Evolutionary conservation across 2,113 vertebrate genomes (phyloP), one percentile per base, ranked within the genome.

Genomic region (Corythornis cristatus): DNA sequence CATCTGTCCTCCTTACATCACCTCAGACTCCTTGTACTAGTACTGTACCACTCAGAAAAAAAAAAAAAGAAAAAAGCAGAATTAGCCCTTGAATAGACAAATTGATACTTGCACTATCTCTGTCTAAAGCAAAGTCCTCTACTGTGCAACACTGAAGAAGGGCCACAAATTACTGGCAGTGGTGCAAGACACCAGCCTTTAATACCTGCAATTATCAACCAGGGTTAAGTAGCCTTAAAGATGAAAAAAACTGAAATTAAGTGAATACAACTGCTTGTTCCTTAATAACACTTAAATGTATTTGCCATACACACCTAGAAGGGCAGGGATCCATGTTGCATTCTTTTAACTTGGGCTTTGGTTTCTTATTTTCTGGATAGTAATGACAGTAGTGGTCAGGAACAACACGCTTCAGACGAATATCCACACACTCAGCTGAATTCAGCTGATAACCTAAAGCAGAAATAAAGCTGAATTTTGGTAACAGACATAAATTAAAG

Each of bases 251-350:
- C 1, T n/a, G 2, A 57, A 81, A 84, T 58, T 7, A 71, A 61
- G 12, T 23, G 74, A 61, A 42, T 17, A 17, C 0, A 17, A 23
- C 11, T 62, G 12, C 7, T 35, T 43, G 11, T 68, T 72, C 75
- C 19, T 76, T 45, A 65, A 23, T 54, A 48, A 67, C 29, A 31
- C 6, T 71, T 37, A 58, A 2, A 67, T 62, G 60, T 50, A 40
- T 42, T 51, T 75, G 29, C 28, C 62, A 61, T 45, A 79, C 96
- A 54, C 40, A 99, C 99, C 98, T 99, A 22, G 99, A 98, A 1
- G 97, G 98, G 71, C 99, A 99, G 26, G 98, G 98, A 50, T 99
- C 99, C 99, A 99, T 99, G 97, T 98, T 98, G 93, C 99, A 99
- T 75, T 99, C 99, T 78, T 98, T 98, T 18, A 99, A 98, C 64